Percentiles rank a stretch among this genome's conserved stretches.
phyloP scores from a whole-genome alignment of 2,113 vertebrate genomes.

The Neolamprologus brichardi region DNA sequence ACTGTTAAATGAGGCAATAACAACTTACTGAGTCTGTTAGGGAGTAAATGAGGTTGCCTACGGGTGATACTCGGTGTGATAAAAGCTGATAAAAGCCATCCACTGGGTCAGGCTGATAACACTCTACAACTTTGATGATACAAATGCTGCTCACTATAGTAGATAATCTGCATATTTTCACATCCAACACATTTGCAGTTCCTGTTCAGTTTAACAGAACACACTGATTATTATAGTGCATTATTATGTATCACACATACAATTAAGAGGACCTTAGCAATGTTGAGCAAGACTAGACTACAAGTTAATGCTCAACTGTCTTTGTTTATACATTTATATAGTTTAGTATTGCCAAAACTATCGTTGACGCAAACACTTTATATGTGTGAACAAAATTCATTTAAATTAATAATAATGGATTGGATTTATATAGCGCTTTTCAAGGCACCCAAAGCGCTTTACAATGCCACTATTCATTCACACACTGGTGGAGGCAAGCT shows the following conservation, averaged over 20 bases:
- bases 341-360: not conserved
- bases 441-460: too few relatives aligned
- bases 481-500: too few relatives aligned
- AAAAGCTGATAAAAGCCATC: not conserved
- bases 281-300: not conserved
- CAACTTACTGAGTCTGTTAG: not conserved
- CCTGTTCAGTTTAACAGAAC: not conserved
- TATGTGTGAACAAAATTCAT: not conserved
- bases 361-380: not conserved
- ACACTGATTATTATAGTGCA: not conserved
- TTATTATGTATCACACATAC: not conserved
- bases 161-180: slow-evolving; percentile 24
- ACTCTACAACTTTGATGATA: not conserved
- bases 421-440: too few relatives aligned
- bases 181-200: slow-evolving; percentile 14
- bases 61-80: not conserved
- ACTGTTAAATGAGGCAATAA: not conserved
- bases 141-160: not conserved
- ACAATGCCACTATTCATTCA: too few relatives aligned
- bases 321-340: not conserved
- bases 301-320: not conserved
- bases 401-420: not conserved
- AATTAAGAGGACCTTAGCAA: not conserved
- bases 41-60: not conserved
- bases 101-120: not conserved